Percentiles rank a stretch among this genome's conserved stretches.
Evolutionary conservation across 2,888 invertebrate species (phyloP).

Genomic region (Bombylius discolor): DNA sequence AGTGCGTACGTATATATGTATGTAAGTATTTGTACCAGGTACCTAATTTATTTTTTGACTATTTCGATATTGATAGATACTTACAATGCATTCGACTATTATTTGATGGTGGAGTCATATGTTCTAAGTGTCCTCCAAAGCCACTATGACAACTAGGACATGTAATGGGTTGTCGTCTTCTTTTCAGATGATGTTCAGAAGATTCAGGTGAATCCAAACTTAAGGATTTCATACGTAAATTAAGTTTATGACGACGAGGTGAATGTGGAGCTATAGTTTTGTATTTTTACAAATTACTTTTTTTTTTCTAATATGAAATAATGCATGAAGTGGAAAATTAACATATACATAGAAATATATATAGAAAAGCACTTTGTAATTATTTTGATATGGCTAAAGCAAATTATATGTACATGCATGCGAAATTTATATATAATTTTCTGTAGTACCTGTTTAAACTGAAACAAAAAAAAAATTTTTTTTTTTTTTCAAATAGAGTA

Average conservation of each 20-base stretch:
- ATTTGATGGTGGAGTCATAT: slow-evolving; percentile 40
- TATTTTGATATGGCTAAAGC: no score
- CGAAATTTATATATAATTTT: no score
- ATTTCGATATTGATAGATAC: slow-evolving; percentile 21
- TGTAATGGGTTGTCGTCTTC: slow-evolving; percentile 44
- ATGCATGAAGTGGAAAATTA: background rate
- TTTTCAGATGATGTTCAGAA: slow-evolving; percentile 61
- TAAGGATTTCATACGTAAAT: slow-evolving; percentile 94
- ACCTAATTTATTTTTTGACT: no score
- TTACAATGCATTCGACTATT: slow-evolving; percentile 50
- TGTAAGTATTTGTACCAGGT: no score
- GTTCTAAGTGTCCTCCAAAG: slow-evolving; percentile 36
- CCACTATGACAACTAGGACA: slow-evolving; percentile 32
- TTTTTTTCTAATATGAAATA: background rate
- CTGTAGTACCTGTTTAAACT: no score
- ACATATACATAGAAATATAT: no score
- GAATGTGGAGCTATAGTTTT: slow-evolving; percentile 74
- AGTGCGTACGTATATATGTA: no score
- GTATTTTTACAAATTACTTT: background rate
- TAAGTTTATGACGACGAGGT: slow-evolving; percentile 88
- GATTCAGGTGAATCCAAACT: slow-evolving; percentile 94
- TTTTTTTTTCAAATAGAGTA: no score
- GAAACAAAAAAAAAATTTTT: no score
- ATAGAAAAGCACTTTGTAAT: no score
- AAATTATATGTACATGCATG: no score